Conservation (phyloP, 1,140 invertebrate species). For the Drosophila punjabiensis region DNA sequence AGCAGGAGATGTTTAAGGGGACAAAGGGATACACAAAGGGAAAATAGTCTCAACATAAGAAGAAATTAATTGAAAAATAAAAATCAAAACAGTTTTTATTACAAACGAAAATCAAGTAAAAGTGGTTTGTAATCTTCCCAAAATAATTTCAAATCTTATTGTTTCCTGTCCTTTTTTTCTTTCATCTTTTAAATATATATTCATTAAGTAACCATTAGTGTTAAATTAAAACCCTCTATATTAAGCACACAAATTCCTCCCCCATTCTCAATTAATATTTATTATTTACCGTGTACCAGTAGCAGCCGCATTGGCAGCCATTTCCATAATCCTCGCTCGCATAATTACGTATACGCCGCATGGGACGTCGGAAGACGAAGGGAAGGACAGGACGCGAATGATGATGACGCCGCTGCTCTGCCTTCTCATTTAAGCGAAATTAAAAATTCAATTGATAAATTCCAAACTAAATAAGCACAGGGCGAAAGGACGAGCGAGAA, state of each 20-base stretch:
- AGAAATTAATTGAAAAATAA: neutral
- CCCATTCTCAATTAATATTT: neutral
- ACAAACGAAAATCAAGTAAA: neutral
- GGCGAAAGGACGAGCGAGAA: slow-evolving; percentile 2
- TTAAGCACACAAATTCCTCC: neutral
- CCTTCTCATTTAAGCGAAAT: slow-evolving; percentile 63
- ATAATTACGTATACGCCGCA: slow-evolving; percentile 79
- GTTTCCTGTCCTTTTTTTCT: neutral
- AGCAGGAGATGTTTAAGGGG: slow-evolving; percentile 15
- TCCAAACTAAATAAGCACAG: slow-evolving; percentile 46
- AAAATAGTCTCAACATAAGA: neutral
- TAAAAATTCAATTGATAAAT: slow-evolving; percentile 80
- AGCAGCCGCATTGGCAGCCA: slow-evolving; percentile 27
- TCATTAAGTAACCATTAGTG: neutral
- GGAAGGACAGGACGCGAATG: neutral
- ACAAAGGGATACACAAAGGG: neutral
- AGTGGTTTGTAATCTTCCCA: neutral
- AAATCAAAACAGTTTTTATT: no score
- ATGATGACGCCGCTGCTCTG: slow-evolving; percentile 25
- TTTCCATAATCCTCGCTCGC: slow-evolving; percentile 66
- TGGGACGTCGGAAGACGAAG: slow-evolving; percentile 35
- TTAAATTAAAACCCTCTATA: neutral
- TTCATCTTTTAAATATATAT: neutral
- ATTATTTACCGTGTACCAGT: slow-evolving; percentile 4
- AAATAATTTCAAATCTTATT: neutral